Evolutionary conservation across 2,797 vertebrate genomes (phyloP).

Genomic region (Sebastes oblongus): DNA sequence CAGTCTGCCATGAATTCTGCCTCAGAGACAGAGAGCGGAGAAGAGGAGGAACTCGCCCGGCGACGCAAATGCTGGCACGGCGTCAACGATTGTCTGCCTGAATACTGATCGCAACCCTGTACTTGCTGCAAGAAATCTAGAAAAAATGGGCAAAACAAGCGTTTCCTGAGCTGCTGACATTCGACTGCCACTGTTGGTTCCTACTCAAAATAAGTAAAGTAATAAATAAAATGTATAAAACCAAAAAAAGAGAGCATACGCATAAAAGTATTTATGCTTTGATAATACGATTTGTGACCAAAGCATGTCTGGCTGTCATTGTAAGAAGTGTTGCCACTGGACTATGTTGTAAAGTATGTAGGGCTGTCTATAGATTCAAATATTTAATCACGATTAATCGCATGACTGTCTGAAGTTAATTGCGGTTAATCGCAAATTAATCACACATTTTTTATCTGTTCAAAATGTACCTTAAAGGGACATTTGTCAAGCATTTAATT

Average conservation of each 20-base stretch:
- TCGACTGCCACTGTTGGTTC: constrained; percentile 46
- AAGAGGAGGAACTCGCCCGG: constrained; percentile 60
- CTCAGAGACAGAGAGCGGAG: constrained; percentile 64
- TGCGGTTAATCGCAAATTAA: too few relatives aligned
- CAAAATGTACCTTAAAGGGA: too few relatives aligned
- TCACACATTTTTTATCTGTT: too few relatives aligned
- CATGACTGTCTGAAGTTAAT: too few relatives aligned
- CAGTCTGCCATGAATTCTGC: constrained; percentile 74
- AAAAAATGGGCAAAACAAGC: constrained; percentile 47
- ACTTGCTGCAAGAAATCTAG: constrained; percentile 55
- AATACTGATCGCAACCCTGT: constrained; percentile 69
- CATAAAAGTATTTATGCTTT: background rate
- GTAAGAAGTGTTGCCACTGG: background rate
- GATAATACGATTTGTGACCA: background rate
- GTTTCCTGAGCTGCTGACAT: constrained; percentile 50
- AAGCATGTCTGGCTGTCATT: background rate
- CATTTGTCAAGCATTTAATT: too few relatives aligned
- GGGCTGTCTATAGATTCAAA: too few relatives aligned
- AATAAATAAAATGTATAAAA: constrained; percentile 37
- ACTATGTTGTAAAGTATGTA: background rate
- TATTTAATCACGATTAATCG: too few relatives aligned
- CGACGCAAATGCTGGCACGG: constrained; percentile 67
- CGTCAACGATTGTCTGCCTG: constrained; percentile 67
- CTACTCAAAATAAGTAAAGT: constrained; percentile 40
- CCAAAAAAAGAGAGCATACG: background rate